Base-by-base conservation (phyloP, 1,140 invertebrate genomes). In the Ctenoplectra terminalis region DNA sequence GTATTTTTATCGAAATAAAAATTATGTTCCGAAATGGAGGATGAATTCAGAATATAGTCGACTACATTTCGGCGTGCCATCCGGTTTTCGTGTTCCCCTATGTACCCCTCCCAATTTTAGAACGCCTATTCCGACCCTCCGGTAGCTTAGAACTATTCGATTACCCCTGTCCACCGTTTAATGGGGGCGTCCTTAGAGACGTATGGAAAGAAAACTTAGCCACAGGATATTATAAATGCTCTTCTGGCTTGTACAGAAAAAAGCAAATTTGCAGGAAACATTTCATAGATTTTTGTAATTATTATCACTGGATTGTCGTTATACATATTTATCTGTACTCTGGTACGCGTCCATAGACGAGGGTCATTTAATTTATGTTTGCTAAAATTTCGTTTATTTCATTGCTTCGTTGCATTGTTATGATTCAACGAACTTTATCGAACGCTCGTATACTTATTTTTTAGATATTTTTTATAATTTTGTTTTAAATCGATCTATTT, bases 21-120 rank as follows among this genome's bases (percentile, higher is more conserved):
- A 76, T 79, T 69, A 63, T 58, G 70, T 70, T 82, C 26, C 56
- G 58, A 73, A 82, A 70, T 67, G 54, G 69, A 73, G 76, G 37
- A 86, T 76, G 77, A 66, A 66, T 80, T 78, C 66, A 67, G 80
- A 70, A 83, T 81, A 81, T 81, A 73, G 63, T 56, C 71, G 50
- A 80, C 54, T 81, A 90, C 89, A 90, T 90, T 90, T 91, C 90
- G 87, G 72, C 80, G 81, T 80, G 73, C 87, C 90, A 91, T 92
- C 92, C 90, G 91, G 92, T 92, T 91, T 92, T 91, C 90, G 89
- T 83, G 83, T 82, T 84, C 84, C 86, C 82, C 87, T 87, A 81
- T 52, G 72, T 76, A 83, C 81, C 69, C 79, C 81, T 82, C 73
- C 75, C 76, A 78, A 84, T 87, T 84, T 84, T 82, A 82, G 78